Evolutionary conservation across 64 coral and sea anemone species (phyloP), one percentile per base, ranked within the genome.

Genomic region (Anthopleura sola): DNA sequence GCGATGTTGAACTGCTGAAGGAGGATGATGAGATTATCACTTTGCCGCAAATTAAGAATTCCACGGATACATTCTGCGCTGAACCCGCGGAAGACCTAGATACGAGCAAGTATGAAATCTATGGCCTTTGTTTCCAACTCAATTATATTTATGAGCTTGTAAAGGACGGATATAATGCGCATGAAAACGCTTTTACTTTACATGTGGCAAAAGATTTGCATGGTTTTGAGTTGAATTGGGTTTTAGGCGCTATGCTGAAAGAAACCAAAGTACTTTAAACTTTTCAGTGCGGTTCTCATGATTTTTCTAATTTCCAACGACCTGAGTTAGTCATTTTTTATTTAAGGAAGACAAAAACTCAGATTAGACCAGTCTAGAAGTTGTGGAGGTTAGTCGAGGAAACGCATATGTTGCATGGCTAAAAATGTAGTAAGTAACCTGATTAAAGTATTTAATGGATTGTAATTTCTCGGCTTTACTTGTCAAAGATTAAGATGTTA

Each of bases 91-190:
- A 79, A 26, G 36, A 39, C 24, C 15, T 79, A 79, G 76, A 79
- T 18, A 79, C 76, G 18, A 79, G 17, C 21, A 44, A 16, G 24
- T 79, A 44, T 20, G 37, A 79, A 79, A 18, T 79, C 6, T 38
- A 79, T 8, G 19, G 15, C 44, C 76, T 79, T 48, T 79, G 76
- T 37, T 79, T 79, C 24, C 36, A 49, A 23, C 37, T 49, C 5
- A 79, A 79, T 49, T 79, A 79, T 47, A 39, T 79, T 49, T 79
- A 79, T 12, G 76, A 79, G 76, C 76, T 79, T 47, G 8, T 79
- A 18, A 79, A 79, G 34, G 37, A 44, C 13, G 76, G 76, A 2
- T 79, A 79, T 26, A 21, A 47, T 26, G 31, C 38, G 0, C 17
- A 40, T 47, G 36, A 24, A 24, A 79, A 79, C 26, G 6, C 19